A percentile compares a stretch with the other conserved stretches of the same genome.
Evolutionary conservation across 64 coral and sea anemone species (phyloP).

Genomic region (Trachythela sp.): DNA sequence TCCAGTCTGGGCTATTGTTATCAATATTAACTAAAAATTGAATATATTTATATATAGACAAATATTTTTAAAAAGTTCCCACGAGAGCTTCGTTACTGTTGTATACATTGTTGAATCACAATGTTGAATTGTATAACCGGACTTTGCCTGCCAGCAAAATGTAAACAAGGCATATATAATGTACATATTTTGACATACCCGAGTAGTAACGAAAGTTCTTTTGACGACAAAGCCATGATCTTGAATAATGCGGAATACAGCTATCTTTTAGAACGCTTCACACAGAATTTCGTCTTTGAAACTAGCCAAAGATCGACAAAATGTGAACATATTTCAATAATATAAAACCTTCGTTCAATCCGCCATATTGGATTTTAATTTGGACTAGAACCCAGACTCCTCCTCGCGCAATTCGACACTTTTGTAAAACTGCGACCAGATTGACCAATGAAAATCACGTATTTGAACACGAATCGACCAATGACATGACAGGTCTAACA

Average conservation of each 20-base stretch:
- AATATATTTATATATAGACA: too few species aligned
- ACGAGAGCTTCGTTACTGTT: too few species aligned
- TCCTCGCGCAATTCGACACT: background rate
- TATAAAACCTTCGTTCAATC: background rate
- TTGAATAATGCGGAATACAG: background rate
- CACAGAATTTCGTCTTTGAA: background rate
- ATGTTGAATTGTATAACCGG: too few species aligned
- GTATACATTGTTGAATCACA: too few species aligned
- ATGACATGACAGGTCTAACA: too few species aligned
- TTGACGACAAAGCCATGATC: conserved; percentile 65
- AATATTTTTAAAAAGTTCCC: too few species aligned
- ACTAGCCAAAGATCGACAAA: background rate
- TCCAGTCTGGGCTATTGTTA: too few species aligned
- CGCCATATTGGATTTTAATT: conserved; percentile 1
- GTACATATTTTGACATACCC: conserved; percentile 35
- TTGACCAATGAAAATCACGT: too few species aligned
- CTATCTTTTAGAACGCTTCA: background rate
- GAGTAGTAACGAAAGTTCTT: conserved; percentile 66
- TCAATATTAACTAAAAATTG: too few species aligned
- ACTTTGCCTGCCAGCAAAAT: too few species aligned
- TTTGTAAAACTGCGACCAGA: background rate
- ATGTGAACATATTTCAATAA: background rate
- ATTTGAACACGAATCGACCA: too few species aligned
- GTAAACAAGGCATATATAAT: too few species aligned
- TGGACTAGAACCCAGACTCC: background rate